phyloP scores from a whole-genome alignment of 2,888 invertebrate genomes.

The Laothoe populi region DNA sequence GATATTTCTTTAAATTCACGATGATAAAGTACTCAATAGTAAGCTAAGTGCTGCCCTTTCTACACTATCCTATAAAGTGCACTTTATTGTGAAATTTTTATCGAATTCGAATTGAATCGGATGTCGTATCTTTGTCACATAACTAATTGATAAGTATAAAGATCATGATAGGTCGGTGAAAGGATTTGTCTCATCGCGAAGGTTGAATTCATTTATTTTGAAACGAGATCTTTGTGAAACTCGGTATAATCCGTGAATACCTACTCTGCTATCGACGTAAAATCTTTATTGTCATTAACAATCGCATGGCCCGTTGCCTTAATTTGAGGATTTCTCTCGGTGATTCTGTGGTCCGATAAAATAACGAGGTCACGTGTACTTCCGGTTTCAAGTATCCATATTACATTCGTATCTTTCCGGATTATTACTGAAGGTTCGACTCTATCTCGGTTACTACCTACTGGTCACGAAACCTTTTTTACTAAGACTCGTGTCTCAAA shows the following conservation, averaged over 20 bases:
- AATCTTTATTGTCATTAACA: slow-evolving; percentile 16
- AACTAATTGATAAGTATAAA: background rate
- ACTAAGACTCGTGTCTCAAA: background rate
- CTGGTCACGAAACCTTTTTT: background rate
- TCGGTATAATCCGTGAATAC: background rate
- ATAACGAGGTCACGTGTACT: slow-evolving; percentile 17
- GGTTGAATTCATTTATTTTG: slow-evolving; percentile 1
- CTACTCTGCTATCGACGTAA: background rate
- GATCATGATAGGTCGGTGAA: background rate
- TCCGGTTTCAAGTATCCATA: slow-evolving; percentile 15
- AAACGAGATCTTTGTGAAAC: slow-evolving; percentile 5
- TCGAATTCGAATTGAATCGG: background rate
- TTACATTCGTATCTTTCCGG: slow-evolving; percentile 17
- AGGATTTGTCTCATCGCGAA: background rate
- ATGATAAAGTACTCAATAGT: too few species aligned
- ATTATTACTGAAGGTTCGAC: slow-evolving; percentile 11
- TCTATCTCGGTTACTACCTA: background rate
- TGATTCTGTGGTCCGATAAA: slow-evolving; percentile 9
- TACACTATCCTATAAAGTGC: background rate
- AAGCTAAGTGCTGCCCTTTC: too few species aligned
- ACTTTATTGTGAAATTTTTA: background rate
- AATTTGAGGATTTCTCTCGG: slow-evolving; percentile 5
- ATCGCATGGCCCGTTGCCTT: slow-evolving; percentile 9
- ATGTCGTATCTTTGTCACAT: background rate
- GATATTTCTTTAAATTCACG: too few species aligned